Percentiles rank a stretch among this genome's conserved stretches.
Evolutionary conservation across 2,113 vertebrate genomes (phyloP).

Genomic region (Probosciger aterrimus): DNA sequence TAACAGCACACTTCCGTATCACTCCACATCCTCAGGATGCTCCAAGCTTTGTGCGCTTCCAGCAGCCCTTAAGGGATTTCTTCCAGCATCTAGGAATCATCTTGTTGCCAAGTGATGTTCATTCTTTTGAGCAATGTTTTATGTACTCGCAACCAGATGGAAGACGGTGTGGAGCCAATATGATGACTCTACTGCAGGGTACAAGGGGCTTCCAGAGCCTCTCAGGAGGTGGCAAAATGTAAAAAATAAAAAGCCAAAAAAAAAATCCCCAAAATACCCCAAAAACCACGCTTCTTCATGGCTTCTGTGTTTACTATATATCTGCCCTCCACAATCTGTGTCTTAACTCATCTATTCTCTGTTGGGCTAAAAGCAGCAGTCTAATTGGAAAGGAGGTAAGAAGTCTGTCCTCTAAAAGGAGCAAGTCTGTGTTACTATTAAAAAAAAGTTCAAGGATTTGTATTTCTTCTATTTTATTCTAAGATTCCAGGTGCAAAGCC

Average conservation of each 20-base stretch:
- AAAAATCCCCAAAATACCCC: neutral
- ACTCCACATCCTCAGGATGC: slow-evolving; percentile 18
- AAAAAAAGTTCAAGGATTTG: slow-evolving; percentile 36
- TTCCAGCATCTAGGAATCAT: slow-evolving; percentile 20
- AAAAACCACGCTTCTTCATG: neutral
- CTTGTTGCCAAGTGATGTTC: neutral
- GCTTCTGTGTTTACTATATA: neutral
- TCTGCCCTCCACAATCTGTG: neutral
- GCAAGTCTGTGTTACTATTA: slow-evolving; percentile 45
- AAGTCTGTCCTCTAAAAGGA: slow-evolving; percentile 29
- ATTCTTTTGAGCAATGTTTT: neutral
- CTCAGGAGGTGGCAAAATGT: neutral
- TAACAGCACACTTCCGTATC: slow-evolving; percentile 61
- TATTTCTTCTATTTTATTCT: neutral
- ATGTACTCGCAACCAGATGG: neutral
- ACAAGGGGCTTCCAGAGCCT: neutral
- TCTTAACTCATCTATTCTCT: slow-evolving; percentile 35
- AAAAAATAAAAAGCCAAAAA: neutral
- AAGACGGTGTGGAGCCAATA: neutral
- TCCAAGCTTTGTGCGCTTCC: slow-evolving; percentile 27
- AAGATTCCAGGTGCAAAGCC: slow-evolving; percentile 61
- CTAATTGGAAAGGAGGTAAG: slow-evolving; percentile 60
- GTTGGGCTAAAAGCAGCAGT: slow-evolving; percentile 49
- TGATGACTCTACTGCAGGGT: neutral
- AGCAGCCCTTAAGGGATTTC: slow-evolving; percentile 19